Conservation (phyloP, 92 coral and sea anemone genomes). For the Ricordea florida region DNA sequence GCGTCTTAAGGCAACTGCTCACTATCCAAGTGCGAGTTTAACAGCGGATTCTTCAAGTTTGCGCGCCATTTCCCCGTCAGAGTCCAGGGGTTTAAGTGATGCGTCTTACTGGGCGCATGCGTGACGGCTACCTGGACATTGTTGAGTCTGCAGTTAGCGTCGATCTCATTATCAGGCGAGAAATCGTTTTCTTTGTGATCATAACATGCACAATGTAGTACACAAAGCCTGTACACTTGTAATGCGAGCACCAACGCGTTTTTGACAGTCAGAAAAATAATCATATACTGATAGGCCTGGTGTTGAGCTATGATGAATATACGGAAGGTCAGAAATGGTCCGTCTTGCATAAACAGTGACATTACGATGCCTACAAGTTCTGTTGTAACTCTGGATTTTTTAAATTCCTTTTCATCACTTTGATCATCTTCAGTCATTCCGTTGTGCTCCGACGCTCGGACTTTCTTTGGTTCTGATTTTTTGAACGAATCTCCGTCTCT, state of each 20-base stretch:
- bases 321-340: conserved; percentile 90
- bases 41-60: neutral
- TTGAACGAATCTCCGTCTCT: too few relatives aligned
- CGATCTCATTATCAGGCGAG: conserved; percentile 90
- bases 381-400: conserved; percentile 77
- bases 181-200: conserved; percentile 96
- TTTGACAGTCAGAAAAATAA: conserved; percentile 90
- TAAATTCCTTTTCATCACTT: neutral
- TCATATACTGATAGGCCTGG: conserved; percentile 91
- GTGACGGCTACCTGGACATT: conserved; percentile 94
- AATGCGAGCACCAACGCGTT: conserved; percentile 87
- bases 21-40: neutral
- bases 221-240: conserved; percentile 90
- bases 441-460: neutral
- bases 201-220: conserved; percentile 86
- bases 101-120: conserved; percentile 64
- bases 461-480: neutral
- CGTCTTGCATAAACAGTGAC: conserved; percentile 91
- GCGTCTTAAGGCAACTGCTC: neutral
- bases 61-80: conserved; percentile 1
- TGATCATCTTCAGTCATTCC: neutral
- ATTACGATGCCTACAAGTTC: conserved; percentile 81
- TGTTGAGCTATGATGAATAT: conserved; percentile 90
- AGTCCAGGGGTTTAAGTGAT: neutral
- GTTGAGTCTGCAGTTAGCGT: conserved; percentile 74